Evolutionary conservation across 1,140 invertebrate genomes (phyloP).

Genomic region (Hycleus cichorii): DNA sequence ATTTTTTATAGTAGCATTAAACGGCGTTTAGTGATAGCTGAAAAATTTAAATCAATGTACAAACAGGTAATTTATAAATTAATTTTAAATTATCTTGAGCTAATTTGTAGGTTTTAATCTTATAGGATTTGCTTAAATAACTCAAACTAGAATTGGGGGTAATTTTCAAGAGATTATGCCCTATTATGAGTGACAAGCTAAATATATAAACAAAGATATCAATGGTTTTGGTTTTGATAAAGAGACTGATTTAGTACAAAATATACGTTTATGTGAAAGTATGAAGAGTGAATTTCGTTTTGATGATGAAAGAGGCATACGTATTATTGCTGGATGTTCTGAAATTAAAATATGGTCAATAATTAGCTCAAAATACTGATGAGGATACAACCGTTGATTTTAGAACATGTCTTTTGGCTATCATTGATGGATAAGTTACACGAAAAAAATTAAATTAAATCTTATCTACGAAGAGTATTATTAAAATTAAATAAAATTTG

Average conservation of each 20-base stretch:
- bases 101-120: neutral
- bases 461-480: too few relatives aligned
- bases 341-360: conserved; percentile 76
- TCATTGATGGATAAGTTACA: conserved; percentile 28
- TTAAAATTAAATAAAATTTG: too few relatives aligned
- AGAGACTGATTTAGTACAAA: conserved; percentile 54
- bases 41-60: conserved; percentile 71
- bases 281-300: conserved; percentile 80
- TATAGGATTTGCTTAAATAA: conserved; percentile 81
- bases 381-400: conserved; percentile 49
- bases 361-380: conserved; percentile 71
- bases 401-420: conserved; percentile 43
- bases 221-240: conserved; percentile 78
- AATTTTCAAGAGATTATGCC: conserved; percentile 90
- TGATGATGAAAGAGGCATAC: conserved; percentile 75
- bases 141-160: conserved; percentile 84
- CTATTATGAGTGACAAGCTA: conserved; percentile 78
- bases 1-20: conserved; percentile 63
- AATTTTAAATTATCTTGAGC: neutral
- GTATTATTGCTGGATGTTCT: conserved; percentile 81
- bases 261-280: conserved; percentile 56
- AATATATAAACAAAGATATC: conserved; percentile 81
- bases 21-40: conserved; percentile 66
- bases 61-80: conserved; percentile 57
- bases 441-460: too few relatives aligned